phyloP scores from a whole-genome alignment of 2,113 vertebrate species.

The Stegastes partitus region DNA sequence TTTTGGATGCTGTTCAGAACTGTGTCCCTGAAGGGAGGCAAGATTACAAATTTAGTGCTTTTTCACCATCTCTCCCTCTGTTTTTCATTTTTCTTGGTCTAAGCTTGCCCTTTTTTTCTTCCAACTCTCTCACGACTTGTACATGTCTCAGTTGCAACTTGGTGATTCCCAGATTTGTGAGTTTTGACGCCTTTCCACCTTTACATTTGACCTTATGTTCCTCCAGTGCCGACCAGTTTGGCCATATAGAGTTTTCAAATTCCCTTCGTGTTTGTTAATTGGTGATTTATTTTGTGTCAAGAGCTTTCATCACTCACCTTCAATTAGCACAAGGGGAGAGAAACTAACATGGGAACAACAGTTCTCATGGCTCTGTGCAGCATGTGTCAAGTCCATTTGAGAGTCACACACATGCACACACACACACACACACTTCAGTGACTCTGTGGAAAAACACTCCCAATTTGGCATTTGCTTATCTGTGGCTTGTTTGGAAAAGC shows the following conservation, averaged over 20 bases:
- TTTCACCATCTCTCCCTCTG: slow-evolving; percentile 73
- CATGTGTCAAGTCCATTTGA: slow-evolving; percentile 25
- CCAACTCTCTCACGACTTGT: slow-evolving; percentile 63
- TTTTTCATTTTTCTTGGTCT: slow-evolving; percentile 67
- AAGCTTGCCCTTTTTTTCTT: slow-evolving; percentile 13
- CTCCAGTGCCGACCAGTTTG: background rate
- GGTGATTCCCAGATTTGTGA: slow-evolving; percentile 24
- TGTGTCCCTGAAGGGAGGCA: slow-evolving; percentile 75
- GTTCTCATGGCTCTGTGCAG: slow-evolving; percentile 46
- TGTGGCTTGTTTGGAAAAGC: slow-evolving; percentile 57
- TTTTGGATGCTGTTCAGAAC: slow-evolving; percentile 77
- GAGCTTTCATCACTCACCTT: slow-evolving; percentile 45
- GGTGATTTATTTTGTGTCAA: slow-evolving; percentile 38
- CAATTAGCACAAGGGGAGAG: slow-evolving; percentile 33
- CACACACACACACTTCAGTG: slow-evolving; percentile 34
- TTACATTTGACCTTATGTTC: slow-evolving; percentile 26
- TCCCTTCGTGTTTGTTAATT: slow-evolving; percentile 38
- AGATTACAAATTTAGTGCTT: slow-evolving; percentile 79
- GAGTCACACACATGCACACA: slow-evolving; percentile 15
- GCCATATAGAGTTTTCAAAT: slow-evolving; percentile 11
- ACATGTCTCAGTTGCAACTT: slow-evolving; percentile 29
- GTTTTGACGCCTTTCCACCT: slow-evolving; percentile 34
- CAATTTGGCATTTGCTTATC: slow-evolving; percentile 72
- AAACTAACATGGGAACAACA: slow-evolving; percentile 9
- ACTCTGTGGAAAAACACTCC: slow-evolving; percentile 54